Evolutionary conservation across 2,113 vertebrate species (phyloP).

Genomic region (Antennarius striatus): DNA sequence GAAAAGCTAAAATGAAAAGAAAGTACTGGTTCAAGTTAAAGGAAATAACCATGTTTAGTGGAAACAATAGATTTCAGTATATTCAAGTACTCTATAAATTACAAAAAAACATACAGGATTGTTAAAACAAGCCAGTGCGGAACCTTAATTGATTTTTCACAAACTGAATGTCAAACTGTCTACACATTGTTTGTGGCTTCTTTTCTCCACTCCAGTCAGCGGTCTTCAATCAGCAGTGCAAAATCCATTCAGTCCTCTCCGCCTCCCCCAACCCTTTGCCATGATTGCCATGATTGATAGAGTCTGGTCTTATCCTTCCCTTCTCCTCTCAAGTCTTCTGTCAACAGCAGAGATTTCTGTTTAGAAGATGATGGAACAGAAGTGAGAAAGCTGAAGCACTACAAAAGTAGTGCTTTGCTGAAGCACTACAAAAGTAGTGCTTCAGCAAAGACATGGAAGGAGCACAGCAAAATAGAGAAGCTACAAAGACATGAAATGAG

Average conservation of each 20-base stretch:
- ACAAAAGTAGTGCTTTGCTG: slow-evolving; percentile 4
- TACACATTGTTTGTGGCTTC: slow-evolving; percentile 16
- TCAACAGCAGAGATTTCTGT: slow-evolving; percentile 28
- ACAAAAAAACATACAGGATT: slow-evolving; percentile 1
- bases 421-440: no score
- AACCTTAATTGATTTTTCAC: slow-evolving; percentile 36
- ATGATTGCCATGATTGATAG: slow-evolving; percentile 35
- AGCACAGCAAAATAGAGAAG: neutral
- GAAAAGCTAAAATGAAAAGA: no score
- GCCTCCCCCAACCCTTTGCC: slow-evolving; percentile 28
- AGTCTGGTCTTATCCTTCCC: slow-evolving; percentile 46
- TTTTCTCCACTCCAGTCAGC: slow-evolving; percentile 21
- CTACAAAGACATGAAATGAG: no score
- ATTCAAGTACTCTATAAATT: no score
- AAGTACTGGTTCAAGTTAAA: no score
- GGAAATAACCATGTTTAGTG: no score
- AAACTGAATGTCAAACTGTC: slow-evolving; percentile 30
- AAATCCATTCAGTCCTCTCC: slow-evolving; percentile 22
- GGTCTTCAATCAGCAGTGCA: slow-evolving; percentile 42
- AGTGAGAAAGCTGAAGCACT: slow-evolving; percentile 5
- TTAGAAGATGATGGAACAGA: slow-evolving; percentile 1
- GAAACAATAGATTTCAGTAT: no score
- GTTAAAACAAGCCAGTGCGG: slow-evolving; percentile 3
- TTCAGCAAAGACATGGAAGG: neutral
- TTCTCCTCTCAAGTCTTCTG: slow-evolving; percentile 19